phyloP scores from a whole-genome alignment of 2,888 invertebrate species.

The Tenthredo amoena region DNA sequence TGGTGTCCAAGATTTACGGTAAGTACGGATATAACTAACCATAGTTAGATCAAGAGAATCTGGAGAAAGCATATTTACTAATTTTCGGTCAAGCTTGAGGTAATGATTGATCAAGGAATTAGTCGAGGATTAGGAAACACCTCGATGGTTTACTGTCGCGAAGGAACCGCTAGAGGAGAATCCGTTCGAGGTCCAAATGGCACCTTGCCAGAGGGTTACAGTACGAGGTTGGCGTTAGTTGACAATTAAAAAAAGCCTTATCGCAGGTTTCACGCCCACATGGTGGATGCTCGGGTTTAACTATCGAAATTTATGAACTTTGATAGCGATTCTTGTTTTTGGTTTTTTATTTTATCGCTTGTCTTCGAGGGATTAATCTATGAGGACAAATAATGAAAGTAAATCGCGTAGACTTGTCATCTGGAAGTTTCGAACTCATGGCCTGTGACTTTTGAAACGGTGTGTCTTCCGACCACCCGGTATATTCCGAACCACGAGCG shows the following conservation, averaged over 20 bases:
- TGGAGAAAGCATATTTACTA: background rate
- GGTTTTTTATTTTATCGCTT: background rate
- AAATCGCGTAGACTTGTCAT: background rate
- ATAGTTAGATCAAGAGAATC: background rate
- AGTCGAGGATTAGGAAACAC: slow-evolving; percentile 12
- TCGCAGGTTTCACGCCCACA: slow-evolving; percentile 15
- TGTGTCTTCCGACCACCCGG: slow-evolving; percentile 21
- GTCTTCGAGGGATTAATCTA: background rate
- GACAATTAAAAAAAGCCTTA: slow-evolving; percentile 41
- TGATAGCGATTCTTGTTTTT: background rate
- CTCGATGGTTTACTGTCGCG: background rate
- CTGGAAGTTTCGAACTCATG: background rate
- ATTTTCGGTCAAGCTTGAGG: slow-evolving; percentile 11
- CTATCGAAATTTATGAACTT: background rate
- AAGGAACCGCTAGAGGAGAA: background rate
- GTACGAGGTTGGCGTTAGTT: background rate
- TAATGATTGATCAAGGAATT: slow-evolving; percentile 6
- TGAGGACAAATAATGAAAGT: background rate
- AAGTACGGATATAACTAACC: slow-evolving; percentile 75
- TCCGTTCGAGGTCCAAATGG: slow-evolving; percentile 9
- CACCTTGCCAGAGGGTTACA: background rate
- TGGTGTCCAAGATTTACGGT: slow-evolving; percentile 96
- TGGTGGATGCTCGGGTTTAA: background rate
- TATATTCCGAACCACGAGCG: slow-evolving; percentile 51
- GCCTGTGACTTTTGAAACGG: background rate